Percentiles rank a stretch among this genome's conserved stretches.
Evolutionary conservation across 2,888 invertebrate genomes (phyloP).

Genomic region (Gymnosoma rotundatum): DNA sequence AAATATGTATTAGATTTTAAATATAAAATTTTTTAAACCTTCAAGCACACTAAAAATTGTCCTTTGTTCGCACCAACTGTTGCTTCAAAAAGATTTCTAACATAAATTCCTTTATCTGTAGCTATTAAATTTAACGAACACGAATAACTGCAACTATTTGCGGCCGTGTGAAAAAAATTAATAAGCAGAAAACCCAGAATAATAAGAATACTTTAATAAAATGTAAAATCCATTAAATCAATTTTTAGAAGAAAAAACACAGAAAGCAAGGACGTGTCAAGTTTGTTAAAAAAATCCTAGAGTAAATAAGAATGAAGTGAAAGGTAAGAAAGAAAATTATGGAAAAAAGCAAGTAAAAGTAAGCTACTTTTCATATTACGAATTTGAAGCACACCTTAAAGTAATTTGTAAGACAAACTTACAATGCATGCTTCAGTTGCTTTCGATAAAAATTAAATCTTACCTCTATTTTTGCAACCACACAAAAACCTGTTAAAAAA

Average conservation of each 20-base stretch:
- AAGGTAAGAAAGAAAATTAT: neutral
- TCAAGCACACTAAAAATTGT: too few species aligned
- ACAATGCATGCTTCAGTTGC: constrained; percentile 17
- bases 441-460: constrained; percentile 24
- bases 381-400: constrained; percentile 35
- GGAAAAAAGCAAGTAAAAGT: neutral
- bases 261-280: constrained; percentile 51
- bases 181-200: constrained; percentile 3
- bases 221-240: constrained; percentile 53
- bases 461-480: neutral
- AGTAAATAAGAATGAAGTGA: neutral
- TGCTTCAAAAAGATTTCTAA: neutral
- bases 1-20: too few species aligned
- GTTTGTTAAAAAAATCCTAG: constrained; percentile 33
- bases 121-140: neutral
- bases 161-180: neutral
- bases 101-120: neutral
- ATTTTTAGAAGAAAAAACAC: constrained; percentile 29
- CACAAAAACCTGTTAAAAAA: neutral
- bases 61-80: too few species aligned
- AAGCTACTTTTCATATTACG: constrained; percentile 22
- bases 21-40: too few species aligned
- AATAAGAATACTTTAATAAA: neutral
- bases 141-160: constrained; percentile 4
- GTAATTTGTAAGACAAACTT: constrained; percentile 46